These are phyloP conservation scores for Poeciliopsis prolifica DNA, from an alignment of 2,113 vertebrate species.

Conservation along the genomic window DNA sequence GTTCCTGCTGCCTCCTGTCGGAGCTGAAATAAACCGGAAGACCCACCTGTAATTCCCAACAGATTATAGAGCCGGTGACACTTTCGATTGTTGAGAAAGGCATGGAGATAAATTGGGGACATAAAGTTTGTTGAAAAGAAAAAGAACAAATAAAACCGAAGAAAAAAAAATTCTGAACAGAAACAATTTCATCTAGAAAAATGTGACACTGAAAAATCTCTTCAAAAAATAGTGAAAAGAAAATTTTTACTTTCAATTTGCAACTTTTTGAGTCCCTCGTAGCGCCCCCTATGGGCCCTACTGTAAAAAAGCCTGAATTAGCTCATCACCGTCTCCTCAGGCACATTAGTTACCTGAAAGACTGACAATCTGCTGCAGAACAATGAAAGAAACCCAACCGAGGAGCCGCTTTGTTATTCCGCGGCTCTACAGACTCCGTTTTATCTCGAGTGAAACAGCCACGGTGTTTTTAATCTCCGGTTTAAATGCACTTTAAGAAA, in stretches of 20 bases:
- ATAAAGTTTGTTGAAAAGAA: no score
- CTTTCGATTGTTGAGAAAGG: conserved; percentile 8
- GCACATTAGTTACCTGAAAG: conserved; percentile 34
- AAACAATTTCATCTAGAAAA: no score
- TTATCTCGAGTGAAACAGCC: conserved; percentile 71
- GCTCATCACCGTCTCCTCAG: conserved; percentile 25
- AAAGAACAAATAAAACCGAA: no score
- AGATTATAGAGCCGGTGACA: conserved; percentile 17
- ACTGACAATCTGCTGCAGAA: conserved; percentile 24
- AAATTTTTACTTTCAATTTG: no score
- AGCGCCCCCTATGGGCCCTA: no score
- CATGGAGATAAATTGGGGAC: background rate
- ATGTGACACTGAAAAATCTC: no score
- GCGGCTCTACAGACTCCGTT: conserved; percentile 38
- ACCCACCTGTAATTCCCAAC: conserved; percentile 28
- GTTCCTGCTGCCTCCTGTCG: conserved; percentile 59
- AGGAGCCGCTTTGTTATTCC: conserved; percentile 40
- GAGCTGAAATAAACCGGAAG: conserved; percentile 45
- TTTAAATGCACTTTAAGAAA: conserved; percentile 71
- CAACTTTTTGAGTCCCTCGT: no score
- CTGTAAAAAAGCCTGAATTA: conserved; percentile 2
- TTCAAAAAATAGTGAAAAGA: no score
- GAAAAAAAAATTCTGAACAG: no score
- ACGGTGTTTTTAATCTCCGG: conserved; percentile 57
- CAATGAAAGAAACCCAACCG: conserved; percentile 25